Conservation (phyloP, 2,113 vertebrate species). For the Nettapus auritus region DNA sequence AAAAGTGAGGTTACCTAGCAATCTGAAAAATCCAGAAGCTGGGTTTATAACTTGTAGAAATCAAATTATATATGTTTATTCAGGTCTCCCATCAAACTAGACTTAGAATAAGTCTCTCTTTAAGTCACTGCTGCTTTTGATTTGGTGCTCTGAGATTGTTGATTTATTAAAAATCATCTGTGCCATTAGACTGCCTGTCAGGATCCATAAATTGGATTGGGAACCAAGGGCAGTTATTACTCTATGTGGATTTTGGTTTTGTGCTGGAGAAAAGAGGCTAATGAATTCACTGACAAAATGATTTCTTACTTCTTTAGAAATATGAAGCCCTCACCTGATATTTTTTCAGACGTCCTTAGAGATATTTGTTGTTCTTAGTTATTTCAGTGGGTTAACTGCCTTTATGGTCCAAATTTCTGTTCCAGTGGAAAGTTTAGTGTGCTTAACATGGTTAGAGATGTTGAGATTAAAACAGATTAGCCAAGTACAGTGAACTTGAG, state of each 20-base stretch:
- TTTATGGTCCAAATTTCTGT: neutral
- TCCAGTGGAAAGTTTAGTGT: neutral
- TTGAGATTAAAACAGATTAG: neutral
- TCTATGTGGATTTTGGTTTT: conserved; percentile 31
- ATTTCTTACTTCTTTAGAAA: neutral
- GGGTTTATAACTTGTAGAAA: neutral
- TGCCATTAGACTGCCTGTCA: conserved; percentile 19
- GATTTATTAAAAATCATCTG: conserved; percentile 39
- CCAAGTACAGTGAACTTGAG: neutral
- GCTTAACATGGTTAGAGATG: neutral
- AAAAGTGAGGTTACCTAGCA: neutral
- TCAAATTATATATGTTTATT: neutral
- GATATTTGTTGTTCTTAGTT: neutral
- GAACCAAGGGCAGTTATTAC: conserved; percentile 12
- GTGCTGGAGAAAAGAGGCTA: neutral
- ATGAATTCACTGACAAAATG: conserved; percentile 33
- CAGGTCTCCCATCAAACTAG: neutral
- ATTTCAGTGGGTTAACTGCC: neutral
- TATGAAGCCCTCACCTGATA: neutral
- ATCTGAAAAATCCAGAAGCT: neutral
- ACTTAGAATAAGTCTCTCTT: neutral
- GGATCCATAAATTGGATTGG: conserved; percentile 31
- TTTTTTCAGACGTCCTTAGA: neutral
- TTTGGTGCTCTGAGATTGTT: conserved; percentile 17
- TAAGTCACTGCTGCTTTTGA: conserved; percentile 1